These are phyloP conservation scores for Mastomys coucha DNA, from an alignment of 2,113 vertebrate genomes.

Conservation along the genomic window DNA sequence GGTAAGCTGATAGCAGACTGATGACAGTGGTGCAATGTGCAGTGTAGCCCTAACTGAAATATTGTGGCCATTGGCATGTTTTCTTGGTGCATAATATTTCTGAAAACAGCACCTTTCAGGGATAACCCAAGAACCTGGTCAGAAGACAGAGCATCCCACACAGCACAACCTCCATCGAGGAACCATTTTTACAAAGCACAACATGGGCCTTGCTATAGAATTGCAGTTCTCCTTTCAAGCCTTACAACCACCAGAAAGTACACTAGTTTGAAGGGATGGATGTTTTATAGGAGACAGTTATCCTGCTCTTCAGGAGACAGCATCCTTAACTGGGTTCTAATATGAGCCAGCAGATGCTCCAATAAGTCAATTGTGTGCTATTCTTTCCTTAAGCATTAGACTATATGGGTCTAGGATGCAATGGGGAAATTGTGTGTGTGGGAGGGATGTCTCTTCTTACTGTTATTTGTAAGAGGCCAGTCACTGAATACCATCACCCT, in stretches of 20 bases:
- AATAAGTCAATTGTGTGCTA: fast-evolving
- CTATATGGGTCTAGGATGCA: not conserved
- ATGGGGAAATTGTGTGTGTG: not conserved
- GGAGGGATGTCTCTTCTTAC: not conserved
- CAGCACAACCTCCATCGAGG: not conserved
- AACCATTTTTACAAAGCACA: not conserved
- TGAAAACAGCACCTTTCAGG: not conserved
- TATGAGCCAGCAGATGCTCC: not conserved
- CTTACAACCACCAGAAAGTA: not conserved
- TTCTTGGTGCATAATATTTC: not conserved
- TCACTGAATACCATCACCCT: not conserved
- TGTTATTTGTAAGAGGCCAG: not conserved
- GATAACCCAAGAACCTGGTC: not conserved
- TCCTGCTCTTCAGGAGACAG: not conserved
- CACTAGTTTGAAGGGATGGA: not conserved
- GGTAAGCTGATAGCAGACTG: not conserved
- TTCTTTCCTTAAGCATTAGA: not conserved
- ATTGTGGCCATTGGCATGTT: not conserved
- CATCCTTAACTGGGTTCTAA: not conserved
- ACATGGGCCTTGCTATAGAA: not conserved
- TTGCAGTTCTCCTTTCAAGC: not conserved
- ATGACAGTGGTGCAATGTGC: not conserved
- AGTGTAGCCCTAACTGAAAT: not conserved
- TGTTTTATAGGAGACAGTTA: not conserved
- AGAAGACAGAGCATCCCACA: too few species aligned